Conservation (phyloP, 2,797 vertebrate genomes). For the Betta splendens region DNA sequence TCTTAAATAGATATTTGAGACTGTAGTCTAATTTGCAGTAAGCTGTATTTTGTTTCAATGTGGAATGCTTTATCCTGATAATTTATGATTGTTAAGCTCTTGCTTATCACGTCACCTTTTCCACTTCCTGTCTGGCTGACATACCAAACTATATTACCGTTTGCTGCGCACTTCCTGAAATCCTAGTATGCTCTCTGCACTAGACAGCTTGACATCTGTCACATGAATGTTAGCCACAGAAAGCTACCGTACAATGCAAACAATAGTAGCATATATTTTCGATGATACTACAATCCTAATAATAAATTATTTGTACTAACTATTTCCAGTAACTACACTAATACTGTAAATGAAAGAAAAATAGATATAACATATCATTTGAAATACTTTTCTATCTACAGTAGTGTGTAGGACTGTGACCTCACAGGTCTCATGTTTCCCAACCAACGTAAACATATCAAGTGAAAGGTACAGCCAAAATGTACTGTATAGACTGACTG, state of each 20-base stretch:
- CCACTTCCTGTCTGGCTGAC: constrained; percentile 32
- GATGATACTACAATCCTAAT: constrained; percentile 36
- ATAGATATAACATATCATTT: constrained; percentile 50
- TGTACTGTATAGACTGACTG: no score
- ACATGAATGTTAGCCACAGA: constrained; percentile 20
- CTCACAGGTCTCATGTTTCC: constrained; percentile 20
- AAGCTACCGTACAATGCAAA: constrained; percentile 35
- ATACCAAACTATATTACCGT: constrained; percentile 19
- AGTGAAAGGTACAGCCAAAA: no score
- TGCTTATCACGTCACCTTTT: constrained; percentile 17
- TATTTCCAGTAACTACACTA: constrained; percentile 2
- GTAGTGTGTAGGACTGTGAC: constrained; percentile 16
- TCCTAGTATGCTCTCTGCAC: constrained; percentile 11
- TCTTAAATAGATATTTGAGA: constrained; percentile 11
- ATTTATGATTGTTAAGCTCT: constrained; percentile 44
- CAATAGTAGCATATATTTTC: constrained; percentile 44
- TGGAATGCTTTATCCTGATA: constrained; percentile 47
- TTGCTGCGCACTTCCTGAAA: constrained; percentile 29
- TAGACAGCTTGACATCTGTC: constrained; percentile 9
- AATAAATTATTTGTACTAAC: constrained; percentile 35
- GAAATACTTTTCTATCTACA: constrained; percentile 40
- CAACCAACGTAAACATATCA: no score
- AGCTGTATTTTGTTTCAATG: constrained; percentile 35
- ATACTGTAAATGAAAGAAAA: constrained; percentile 33
- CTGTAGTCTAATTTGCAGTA: constrained; percentile 34